Percentiles rank a stretch among this genome's conserved stretches.
Evolutionary conservation across 2,888 invertebrate species (phyloP).

Genomic region (Drosophila sordidula): DNA sequence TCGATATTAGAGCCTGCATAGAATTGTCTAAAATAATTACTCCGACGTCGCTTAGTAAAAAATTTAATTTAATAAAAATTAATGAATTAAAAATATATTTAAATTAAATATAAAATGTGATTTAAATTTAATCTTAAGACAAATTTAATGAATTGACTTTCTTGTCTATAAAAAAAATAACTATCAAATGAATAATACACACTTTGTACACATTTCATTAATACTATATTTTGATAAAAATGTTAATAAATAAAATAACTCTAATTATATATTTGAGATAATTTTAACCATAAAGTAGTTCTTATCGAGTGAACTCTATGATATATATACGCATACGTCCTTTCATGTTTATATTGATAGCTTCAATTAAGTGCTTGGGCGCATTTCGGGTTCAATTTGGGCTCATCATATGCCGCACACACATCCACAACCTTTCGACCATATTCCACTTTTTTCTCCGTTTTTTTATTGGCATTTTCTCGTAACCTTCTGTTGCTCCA

Average conservation of each 20-base stretch:
- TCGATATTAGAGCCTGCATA: not conserved
- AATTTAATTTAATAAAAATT: not conserved
- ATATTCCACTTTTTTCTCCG: constrained; percentile 55
- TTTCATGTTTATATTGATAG: constrained; percentile 63
- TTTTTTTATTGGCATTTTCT: constrained; percentile 71
- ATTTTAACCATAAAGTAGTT: not conserved
- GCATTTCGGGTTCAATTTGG: constrained; percentile 70
- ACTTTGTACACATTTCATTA: not conserved
- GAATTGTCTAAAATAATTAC: not conserved
- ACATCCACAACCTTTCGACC: constrained; percentile 10
- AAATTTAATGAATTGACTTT: too few species aligned
- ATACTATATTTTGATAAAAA: not conserved
- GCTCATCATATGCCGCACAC: constrained; percentile 34
- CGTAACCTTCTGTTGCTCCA: constrained; percentile 49
- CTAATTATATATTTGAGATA: not conserved
- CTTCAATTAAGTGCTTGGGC: constrained; percentile 78
- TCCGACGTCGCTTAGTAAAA: too few species aligned
- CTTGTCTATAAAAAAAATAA: too few species aligned
- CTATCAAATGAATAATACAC: too few species aligned
- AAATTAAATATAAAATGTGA: too few species aligned
- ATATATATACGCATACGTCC: constrained; percentile 1
- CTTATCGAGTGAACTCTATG: not conserved
- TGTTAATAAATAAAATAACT: not conserved
- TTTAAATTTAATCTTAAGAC: too few species aligned
- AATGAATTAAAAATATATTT: not conserved